phyloP scores from a whole-genome alignment of 2,113 vertebrate species.

The Crocuta crocuta region DNA sequence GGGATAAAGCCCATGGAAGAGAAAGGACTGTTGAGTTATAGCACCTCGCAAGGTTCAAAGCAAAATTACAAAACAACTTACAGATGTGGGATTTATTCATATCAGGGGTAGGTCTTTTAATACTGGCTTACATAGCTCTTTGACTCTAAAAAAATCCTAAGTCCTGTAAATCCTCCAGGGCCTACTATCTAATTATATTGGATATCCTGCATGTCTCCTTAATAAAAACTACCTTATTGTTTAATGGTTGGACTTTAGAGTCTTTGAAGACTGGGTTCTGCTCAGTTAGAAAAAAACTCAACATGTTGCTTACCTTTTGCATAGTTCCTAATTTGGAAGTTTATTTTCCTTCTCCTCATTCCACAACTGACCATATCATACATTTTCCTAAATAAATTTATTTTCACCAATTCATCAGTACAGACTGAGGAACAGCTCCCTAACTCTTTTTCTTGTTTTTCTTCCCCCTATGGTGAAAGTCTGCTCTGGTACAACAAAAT shows the following conservation, averaged over 20 bases:
- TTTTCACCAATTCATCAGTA: neutral
- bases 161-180: conserved; percentile 86
- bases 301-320: conserved; percentile 66
- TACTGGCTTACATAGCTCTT: conserved; percentile 81
- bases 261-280: conserved; percentile 86
- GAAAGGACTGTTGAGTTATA: conserved; percentile 67
- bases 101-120: conserved; percentile 66
- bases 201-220: conserved; percentile 86
- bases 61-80: conserved; percentile 78
- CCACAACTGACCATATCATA: neutral
- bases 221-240: conserved; percentile 88
- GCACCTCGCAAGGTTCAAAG: conserved; percentile 79
- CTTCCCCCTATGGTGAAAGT: neutral
- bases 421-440: neutral
- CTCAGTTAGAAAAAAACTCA: conserved; percentile 74
- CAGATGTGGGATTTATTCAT: conserved; percentile 80
- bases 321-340: conserved; percentile 66
- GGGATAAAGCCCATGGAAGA: conserved; percentile 8
- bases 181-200: conserved; percentile 85
- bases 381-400: conserved; percentile 1
- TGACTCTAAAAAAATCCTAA: conserved; percentile 81
- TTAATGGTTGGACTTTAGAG: conserved; percentile 85
- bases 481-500: neutral
- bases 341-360: conserved; percentile 52
- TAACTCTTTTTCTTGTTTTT: neutral